These are phyloP conservation scores for Mesembrinibis cayennensis DNA, from an alignment of 2,113 vertebrate genomes.

Conservation along the genomic window DNA sequence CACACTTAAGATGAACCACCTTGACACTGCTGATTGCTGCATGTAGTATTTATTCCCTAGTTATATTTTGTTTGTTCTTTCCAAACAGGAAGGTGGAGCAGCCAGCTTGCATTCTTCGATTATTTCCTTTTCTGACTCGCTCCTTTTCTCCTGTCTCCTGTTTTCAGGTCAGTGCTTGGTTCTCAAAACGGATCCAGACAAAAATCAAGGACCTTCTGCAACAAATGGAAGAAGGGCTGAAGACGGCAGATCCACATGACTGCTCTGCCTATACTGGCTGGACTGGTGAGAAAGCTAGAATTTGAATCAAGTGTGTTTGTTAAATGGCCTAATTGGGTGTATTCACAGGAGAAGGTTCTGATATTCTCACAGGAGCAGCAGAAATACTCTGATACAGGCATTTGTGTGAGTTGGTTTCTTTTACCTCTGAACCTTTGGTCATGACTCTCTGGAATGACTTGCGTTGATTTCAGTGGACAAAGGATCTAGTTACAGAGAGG, in stretches of 20 bases:
- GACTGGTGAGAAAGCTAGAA: slow-evolving; percentile 80
- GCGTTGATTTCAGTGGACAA: background rate
- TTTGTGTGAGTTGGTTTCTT: background rate
- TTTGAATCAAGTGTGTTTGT: background rate
- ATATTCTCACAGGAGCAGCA: background rate
- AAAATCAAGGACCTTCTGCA: slow-evolving; percentile 95
- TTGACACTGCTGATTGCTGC: background rate
- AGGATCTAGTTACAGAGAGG: background rate
- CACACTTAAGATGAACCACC: background rate
- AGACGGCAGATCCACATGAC: slow-evolving; percentile 95
- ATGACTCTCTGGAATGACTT: background rate
- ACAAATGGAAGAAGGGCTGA: slow-evolving; percentile 98
- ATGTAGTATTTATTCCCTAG: background rate
- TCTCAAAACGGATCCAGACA: slow-evolving; percentile 83
- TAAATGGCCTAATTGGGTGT: background rate
- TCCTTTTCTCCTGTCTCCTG: background rate
- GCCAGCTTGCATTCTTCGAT: background rate
- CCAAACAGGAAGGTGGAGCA: background rate
- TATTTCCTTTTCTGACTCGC: background rate
- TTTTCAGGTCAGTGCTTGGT: slow-evolving; percentile 80
- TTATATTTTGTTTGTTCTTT: background rate
- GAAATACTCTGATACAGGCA: background rate
- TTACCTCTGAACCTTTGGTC: background rate
- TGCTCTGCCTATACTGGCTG: slow-evolving; percentile 95
- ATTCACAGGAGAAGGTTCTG: background rate